phyloP scores from a whole-genome alignment of 2,113 vertebrate genomes.

The Gallinago media region DNA sequence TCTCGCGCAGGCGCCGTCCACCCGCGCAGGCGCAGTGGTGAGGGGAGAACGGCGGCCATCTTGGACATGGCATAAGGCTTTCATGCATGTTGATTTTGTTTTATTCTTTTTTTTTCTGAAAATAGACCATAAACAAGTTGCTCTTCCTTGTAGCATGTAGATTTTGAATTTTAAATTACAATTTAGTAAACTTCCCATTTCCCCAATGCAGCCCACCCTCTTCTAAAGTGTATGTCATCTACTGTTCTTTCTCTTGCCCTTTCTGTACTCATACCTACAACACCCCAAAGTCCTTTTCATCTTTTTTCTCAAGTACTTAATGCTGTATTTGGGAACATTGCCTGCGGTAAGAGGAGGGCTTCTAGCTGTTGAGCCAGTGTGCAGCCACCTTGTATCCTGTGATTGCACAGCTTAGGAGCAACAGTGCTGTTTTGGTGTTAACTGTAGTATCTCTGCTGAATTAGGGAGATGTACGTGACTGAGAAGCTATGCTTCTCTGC shows the following conservation, averaged over 20 bases:
- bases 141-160: neutral
- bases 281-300: neutral
- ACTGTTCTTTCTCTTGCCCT: neutral
- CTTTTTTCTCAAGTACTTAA: neutral
- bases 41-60: accelerated
- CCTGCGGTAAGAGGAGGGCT: neutral
- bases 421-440: neutral
- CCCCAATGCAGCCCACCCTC: neutral
- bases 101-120: neutral
- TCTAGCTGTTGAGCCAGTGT: neutral
- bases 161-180: neutral
- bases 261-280: neutral
- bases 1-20: neutral
- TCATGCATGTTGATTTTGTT: neutral
- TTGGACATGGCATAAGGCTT: neutral
- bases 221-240: neutral
- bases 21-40: neutral
- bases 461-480: neutral
- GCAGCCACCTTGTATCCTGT: neutral
- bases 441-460: neutral
- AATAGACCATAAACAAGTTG: neutral
- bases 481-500: neutral
- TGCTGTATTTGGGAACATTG: neutral
- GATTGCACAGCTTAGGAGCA: neutral
- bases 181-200: neutral